These are phyloP conservation scores for Clivina fossor DNA, from an alignment of 2,888 invertebrate species.

Conservation along the genomic window DNA sequence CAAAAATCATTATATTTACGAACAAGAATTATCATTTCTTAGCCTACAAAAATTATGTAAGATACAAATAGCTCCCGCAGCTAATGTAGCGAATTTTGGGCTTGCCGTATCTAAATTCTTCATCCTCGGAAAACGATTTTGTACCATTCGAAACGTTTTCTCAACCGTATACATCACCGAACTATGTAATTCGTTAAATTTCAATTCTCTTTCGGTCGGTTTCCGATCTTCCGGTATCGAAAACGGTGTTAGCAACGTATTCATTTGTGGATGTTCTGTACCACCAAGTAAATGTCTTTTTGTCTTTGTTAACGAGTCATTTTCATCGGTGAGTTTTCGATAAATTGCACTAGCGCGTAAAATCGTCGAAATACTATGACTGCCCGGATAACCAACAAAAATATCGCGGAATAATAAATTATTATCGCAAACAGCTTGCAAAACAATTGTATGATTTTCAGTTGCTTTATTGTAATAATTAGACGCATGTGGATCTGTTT, in stretches of 20 bases:
- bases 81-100: conserved; percentile 39
- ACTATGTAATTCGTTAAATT: conserved; percentile 41
- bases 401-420: conserved; percentile 40
- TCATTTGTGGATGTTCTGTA: conserved; percentile 41
- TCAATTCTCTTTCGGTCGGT: conserved; percentile 22
- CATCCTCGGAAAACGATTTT: conserved; percentile 41
- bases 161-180: conserved; percentile 40
- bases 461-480: conserved; percentile 39
- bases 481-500: conserved; percentile 9
- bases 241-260: conserved; percentile 41
- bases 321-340: conserved; percentile 33
- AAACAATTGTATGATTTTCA: conserved; percentile 39
- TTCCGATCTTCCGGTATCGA: conserved; percentile 22
- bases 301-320: conserved; percentile 36
- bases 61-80: conserved; percentile 39
- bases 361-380: conserved; percentile 39
- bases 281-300: conserved; percentile 40
- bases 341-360: conserved; percentile 40
- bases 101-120: conserved; percentile 38
- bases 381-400: conserved; percentile 41
- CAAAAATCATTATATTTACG: conserved; percentile 32
- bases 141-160: conserved; percentile 39
- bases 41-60: conserved; percentile 43
- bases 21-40: conserved; percentile 36
- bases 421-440: conserved; percentile 42